Percentiles rank a stretch among this genome's conserved stretches.
Conservation (phyloP, 2,113 vertebrate genomes). For the Chamaea fasciata region DNA sequence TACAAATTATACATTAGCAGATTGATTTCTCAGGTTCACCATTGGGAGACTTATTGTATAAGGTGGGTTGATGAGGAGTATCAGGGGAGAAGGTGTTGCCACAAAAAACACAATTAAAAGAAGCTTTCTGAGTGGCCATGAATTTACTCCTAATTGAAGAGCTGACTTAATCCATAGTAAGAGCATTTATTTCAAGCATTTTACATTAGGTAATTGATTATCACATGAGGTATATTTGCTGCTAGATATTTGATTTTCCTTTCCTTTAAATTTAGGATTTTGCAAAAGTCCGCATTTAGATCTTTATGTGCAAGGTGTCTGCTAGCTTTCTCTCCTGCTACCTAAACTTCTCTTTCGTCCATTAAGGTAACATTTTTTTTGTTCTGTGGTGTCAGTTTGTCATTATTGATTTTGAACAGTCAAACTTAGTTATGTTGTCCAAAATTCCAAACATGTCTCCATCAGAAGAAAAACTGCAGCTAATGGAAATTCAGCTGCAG, state of each 20-base stretch:
- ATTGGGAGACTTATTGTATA: conserved; percentile 64
- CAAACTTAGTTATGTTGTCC: conserved; percentile 73
- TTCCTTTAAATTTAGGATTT: conserved; percentile 62
- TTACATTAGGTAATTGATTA: conserved; percentile 77
- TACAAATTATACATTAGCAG: conserved; percentile 85
- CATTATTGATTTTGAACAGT: conserved; percentile 78
- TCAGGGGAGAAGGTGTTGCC: conserved; percentile 71
- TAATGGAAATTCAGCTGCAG: conserved; percentile 68
- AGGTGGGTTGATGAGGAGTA: conserved; percentile 73
- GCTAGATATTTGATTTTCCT: conserved; percentile 41
- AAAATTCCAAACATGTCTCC: conserved; percentile 75
- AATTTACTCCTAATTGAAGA: conserved; percentile 80
- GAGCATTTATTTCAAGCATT: conserved; percentile 73
- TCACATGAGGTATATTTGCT: conserved; percentile 50
- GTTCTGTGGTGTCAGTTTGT: conserved; percentile 72
- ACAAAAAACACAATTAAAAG: conserved; percentile 78
- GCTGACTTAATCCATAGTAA: conserved; percentile 80
- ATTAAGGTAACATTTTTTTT: conserved; percentile 72
- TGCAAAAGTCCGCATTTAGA: conserved; percentile 45
- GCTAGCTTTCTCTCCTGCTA: conserved; percentile 7
- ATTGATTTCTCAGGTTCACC: conserved; percentile 80
- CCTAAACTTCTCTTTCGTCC: conserved; percentile 48
- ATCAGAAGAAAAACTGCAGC: conserved; percentile 69
- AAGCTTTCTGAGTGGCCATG: conserved; percentile 67
- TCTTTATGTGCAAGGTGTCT: conserved; percentile 32